phyloP scores from a whole-genome alignment of 2,797 vertebrate genomes.

The Myiothlypis coronata region DNA sequence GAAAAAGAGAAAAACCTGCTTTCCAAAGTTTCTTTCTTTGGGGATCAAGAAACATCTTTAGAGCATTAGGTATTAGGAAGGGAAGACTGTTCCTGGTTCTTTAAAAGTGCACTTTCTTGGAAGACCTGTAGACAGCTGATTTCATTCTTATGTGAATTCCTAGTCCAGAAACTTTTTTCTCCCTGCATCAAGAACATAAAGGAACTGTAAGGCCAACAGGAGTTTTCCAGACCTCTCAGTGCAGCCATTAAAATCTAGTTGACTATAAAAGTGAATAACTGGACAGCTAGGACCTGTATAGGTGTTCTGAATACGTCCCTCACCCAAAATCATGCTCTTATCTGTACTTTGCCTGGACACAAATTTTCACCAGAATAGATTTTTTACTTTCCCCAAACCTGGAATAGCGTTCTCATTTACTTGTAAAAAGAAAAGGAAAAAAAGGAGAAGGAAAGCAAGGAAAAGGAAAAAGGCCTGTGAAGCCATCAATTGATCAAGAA shows the following conservation, averaged over 20 bases:
- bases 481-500: neutral
- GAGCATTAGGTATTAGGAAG: neutral
- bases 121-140: neutral
- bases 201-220: neutral
- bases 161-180: neutral
- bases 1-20: rapidly evolving
- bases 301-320: neutral
- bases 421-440: neutral
- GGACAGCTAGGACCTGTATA: neutral
- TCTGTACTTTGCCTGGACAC: neutral
- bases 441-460: neutral
- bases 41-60: neutral
- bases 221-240: neutral
- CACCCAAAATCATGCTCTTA: neutral
- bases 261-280: neutral
- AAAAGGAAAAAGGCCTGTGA: neutral
- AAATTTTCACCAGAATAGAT: neutral
- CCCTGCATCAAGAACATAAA: neutral
- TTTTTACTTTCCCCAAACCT: neutral
- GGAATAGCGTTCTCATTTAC: neutral
- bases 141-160: neutral
- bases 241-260: neutral
- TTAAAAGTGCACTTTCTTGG: neutral
- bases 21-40: neutral
- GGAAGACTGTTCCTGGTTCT: neutral